Conservation (phyloP, 2,797 vertebrate species). For the Diplodus sargus region DNA sequence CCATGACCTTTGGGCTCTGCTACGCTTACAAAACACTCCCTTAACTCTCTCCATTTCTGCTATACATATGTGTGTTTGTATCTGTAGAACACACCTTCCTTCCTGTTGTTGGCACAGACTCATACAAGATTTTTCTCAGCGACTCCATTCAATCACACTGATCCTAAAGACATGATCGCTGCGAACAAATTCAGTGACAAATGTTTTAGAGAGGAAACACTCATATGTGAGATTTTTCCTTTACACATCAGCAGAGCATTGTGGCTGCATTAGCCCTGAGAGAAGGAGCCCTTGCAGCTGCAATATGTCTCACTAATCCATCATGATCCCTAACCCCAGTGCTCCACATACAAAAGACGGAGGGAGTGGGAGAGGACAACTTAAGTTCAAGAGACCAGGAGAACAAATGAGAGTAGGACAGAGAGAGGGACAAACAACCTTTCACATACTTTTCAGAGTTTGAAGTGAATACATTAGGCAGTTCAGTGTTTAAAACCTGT, state of each 20-base stretch:
- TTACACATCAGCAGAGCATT: slow-evolving; percentile 61
- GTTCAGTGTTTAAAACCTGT: slow-evolving; percentile 54
- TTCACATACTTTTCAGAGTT: slow-evolving; percentile 71
- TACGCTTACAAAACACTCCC: slow-evolving; percentile 55
- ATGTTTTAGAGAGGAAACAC: slow-evolving; percentile 38
- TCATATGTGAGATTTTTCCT: slow-evolving; percentile 28
- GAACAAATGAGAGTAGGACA: slow-evolving; percentile 75
- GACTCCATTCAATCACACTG: background rate
- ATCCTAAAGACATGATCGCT: slow-evolving; percentile 3
- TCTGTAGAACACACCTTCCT: slow-evolving; percentile 13
- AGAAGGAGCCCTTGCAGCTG: slow-evolving; percentile 80
- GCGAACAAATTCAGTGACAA: slow-evolving; percentile 29
- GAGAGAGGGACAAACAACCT: slow-evolving; percentile 71
- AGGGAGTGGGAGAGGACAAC: slow-evolving; percentile 81
- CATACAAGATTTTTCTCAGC: background rate
- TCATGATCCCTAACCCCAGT: slow-evolving; percentile 80
- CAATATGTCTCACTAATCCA: slow-evolving; percentile 83
- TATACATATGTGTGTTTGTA: slow-evolving; percentile 6
- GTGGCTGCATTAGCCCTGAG: slow-evolving; percentile 69
- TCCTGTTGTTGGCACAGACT: background rate
- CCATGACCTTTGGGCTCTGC: slow-evolving; percentile 64
- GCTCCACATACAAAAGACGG: slow-evolving; percentile 77
- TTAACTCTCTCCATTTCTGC: slow-evolving; percentile 40
- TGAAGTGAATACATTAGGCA: slow-evolving; percentile 56
- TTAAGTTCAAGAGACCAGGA: slow-evolving; percentile 81